Evolutionary conservation across 2,797 vertebrate genomes (phyloP).

Genomic region (Allobates femoralis): DNA sequence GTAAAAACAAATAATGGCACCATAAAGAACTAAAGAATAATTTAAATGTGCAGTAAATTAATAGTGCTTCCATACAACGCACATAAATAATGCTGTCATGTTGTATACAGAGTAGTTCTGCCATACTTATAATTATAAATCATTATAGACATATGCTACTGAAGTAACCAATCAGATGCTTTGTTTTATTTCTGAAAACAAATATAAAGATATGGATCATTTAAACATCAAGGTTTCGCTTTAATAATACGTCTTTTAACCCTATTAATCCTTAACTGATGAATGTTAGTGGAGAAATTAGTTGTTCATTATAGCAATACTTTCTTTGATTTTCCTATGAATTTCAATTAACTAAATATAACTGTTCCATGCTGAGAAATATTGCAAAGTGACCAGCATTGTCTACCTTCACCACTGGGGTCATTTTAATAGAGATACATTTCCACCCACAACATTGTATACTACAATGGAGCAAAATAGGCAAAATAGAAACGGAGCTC

Average conservation of each 20-base stretch:
- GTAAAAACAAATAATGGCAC: too few species aligned
- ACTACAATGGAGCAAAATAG: constrained; percentile 34
- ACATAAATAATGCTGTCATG: not conserved
- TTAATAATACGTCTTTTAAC: not conserved
- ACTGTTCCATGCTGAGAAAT: constrained; percentile 14
- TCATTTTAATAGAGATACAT: constrained; percentile 38
- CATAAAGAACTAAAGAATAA: not conserved
- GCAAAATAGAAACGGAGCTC: not conserved
- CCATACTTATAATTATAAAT: too few species aligned
- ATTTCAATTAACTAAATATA: constrained; percentile 9
- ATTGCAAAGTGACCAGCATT: not conserved
- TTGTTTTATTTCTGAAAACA: not conserved
- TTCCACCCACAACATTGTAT: constrained; percentile 14
- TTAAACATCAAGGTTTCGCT: not conserved
- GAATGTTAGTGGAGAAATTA: not conserved
- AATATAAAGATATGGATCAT: not conserved
- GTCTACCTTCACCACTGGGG: constrained; percentile 3
- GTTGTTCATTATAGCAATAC: not conserved
- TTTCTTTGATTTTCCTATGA: constrained; percentile 13
- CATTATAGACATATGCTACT: too few species aligned
- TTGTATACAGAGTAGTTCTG: too few species aligned
- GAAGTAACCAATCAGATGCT: not conserved
- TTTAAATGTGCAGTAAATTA: not conserved
- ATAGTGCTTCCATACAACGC: not conserved
- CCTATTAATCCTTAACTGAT: not conserved